Percentiles rank a stretch among this genome's conserved stretches.
These are phyloP conservation scores for Lepidocolaptes lacrymiger DNA, from an alignment of 2,797 vertebrate species.

Conservation along the genomic window DNA sequence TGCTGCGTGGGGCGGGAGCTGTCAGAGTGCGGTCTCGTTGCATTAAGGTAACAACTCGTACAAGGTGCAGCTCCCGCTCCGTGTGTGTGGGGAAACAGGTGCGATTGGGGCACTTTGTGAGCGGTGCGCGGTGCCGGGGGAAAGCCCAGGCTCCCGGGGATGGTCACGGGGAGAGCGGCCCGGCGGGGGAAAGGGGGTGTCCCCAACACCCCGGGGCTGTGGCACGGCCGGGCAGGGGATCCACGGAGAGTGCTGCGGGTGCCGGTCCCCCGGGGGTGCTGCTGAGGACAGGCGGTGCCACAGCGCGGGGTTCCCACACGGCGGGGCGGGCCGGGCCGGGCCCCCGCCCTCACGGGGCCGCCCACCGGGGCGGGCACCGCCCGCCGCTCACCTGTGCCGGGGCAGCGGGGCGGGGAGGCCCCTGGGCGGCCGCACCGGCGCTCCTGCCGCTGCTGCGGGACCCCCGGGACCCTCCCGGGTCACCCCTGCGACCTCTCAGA, in stretches of 20 bases:
- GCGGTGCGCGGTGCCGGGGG: neutral
- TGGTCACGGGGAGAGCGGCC: fast-evolving
- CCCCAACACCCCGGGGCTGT: too few relatives aligned
- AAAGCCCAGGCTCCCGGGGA: fast-evolving
- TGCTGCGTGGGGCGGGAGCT: neutral
- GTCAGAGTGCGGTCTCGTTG: neutral
- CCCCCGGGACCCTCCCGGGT: neutral
- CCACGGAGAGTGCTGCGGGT: neutral
- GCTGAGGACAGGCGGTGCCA: neutral
- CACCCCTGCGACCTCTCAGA: neutral
- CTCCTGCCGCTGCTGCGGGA: too few relatives aligned
- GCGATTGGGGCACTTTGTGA: neutral
- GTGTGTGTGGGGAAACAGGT: neutral
- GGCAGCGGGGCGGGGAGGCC: neutral
- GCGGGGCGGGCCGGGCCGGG: neutral
- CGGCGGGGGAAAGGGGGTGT: neutral
- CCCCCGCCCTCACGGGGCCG: neutral
- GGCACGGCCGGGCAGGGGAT: fast-evolving
- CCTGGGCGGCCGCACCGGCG: too few relatives aligned
- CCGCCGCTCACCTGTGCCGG: neutral
- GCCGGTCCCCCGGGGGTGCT: neutral
- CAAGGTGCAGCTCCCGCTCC: fast-evolving
- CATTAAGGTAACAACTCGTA: neutral
- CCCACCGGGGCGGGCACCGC: neutral
- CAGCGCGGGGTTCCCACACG: neutral